Base-by-base conservation (phyloP, 35 echinoderm and acorn worm species). In the Heliocidaris erythrogramma region DNA sequence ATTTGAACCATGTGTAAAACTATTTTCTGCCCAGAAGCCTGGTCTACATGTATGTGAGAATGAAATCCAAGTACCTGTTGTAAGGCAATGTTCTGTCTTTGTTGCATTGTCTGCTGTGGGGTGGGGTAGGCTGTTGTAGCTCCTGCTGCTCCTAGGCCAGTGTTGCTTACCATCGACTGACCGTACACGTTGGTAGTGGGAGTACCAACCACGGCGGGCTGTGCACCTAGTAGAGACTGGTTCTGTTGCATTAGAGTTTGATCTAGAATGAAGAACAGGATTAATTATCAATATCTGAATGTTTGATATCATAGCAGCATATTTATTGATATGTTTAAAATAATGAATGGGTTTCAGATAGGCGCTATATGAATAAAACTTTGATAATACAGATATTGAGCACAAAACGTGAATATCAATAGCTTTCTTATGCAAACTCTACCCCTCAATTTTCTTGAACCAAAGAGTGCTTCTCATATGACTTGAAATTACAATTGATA, bases 211-310 rank as follows among this genome's bases (percentile, higher is more conserved):
- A 92, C 91, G 4, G 49, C 49, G 9, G 91, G 91, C 49, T 92
- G 91, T 11, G 91, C 91, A 59, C 91, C 91, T 12, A 92, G 30
- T 30, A 56, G 27, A 7, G 91, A 92, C 48, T 49, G 91, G 91
- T 92, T 92, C 91, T 92, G 91, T 48, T 92, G 91, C 49, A 52
- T 30, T 13, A 92, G 48, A 30, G 91, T 92, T 30, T 92, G 91
- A 92, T 48, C 91, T 92, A 47, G 30, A 89, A 78, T 1, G 27
- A 18, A 78, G 21, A 14, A 60, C 35, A 42, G 35, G 35, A 1
- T 0, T 42, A 3, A 3, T 42, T 42, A 42, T 42, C 35, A 42
- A 42, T 42, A 42, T 42, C 35, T 42, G 35, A 42, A 42, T 42
- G 35, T 42, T 42, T 42, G 35, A 42, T 42, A 42, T 42, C 35